Conservation (phyloP, 2,113 vertebrate species). For the human region GRCh38 chr3:89724501-89725000, state of each 20-base stretch:
- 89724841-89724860: background rate
- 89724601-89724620: background rate
- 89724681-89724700: background rate
- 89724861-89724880: background rate
- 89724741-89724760: background rate
- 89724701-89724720: background rate
- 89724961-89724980: background rate
- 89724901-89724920: background rate
- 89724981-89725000: background rate
- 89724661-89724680: background rate
- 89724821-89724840: background rate
- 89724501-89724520: background rate
- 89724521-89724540: background rate
- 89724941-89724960: background rate
- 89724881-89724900: background rate
- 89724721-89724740: background rate
- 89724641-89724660: background rate
- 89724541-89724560: background rate
- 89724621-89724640: background rate
- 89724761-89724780: background rate
- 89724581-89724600: background rate
- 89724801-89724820: background rate
- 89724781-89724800: background rate
- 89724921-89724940: background rate
- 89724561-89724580: background rate